phyloP scores from a whole-genome alignment of 2,888 invertebrate genomes.

The Drosophila tanythrix region DNA sequence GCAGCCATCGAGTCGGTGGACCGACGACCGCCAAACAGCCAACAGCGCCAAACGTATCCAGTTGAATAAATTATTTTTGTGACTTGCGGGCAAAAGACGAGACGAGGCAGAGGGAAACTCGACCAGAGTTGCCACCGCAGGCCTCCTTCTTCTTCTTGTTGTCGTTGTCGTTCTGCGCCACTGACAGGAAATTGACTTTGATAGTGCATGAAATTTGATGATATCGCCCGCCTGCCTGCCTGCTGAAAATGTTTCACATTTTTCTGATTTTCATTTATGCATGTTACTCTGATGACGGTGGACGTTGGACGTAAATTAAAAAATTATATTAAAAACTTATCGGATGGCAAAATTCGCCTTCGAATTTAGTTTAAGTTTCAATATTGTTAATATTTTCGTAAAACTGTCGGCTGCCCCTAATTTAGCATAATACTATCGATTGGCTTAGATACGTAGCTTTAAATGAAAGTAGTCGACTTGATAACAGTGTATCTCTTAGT shows the following conservation, averaged over 20 bases:
- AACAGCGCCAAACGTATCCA: slow-evolving; percentile 68
- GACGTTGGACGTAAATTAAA: not conserved
- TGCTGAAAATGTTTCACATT: slow-evolving; percentile 60
- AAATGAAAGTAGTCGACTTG: not conserved
- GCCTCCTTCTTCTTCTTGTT: not conserved
- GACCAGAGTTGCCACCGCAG: slow-evolving; percentile 24
- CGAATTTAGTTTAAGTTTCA: not conserved
- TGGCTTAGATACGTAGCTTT: not conserved
- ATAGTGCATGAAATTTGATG: slow-evolving; percentile 80
- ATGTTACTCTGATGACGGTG: slow-evolving; percentile 1
- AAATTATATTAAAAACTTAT: not conserved
- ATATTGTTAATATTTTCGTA: not conserved
- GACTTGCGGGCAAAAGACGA: slow-evolving; percentile 43
- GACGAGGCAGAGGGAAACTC: slow-evolving; percentile 17
- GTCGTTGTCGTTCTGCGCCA: slow-evolving; percentile 20
- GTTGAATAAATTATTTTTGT: slow-evolving; percentile 79
- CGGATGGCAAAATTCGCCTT: not conserved
- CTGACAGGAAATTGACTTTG: slow-evolving; percentile 77
- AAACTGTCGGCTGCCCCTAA: not conserved
- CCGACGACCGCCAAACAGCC: slow-evolving; percentile 49
- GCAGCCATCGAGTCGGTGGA: slow-evolving; percentile 52
- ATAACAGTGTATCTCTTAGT: not conserved
- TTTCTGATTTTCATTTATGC: slow-evolving; percentile 40
- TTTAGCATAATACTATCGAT: not conserved
- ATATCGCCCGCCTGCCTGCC: slow-evolving; percentile 57